phyloP scores from a whole-genome alignment of 1,140 invertebrate species.

The Heliconius nattereri region DNA sequence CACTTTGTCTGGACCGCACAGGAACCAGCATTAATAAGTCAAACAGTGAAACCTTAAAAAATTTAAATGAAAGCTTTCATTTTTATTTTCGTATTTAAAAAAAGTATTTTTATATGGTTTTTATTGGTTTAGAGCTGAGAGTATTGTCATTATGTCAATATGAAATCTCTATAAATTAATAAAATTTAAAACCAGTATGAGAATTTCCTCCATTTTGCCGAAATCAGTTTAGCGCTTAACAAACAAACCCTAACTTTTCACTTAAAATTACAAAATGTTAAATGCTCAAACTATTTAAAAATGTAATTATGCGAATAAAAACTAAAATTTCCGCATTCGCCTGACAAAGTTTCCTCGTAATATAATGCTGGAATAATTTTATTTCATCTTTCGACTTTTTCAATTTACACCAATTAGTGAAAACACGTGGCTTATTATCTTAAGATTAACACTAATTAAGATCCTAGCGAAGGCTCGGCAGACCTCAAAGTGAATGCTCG shows the following conservation, averaged over 20 bases:
- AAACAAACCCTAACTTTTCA: background rate
- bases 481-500: constrained; percentile 64
- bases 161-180: background rate
- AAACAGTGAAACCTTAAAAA: background rate
- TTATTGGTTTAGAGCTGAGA: too few species aligned
- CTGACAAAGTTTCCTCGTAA: constrained; percentile 16
- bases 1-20: background rate
- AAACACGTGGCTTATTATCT: constrained; percentile 73
- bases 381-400: constrained; percentile 51
- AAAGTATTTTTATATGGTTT: background rate
- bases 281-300: background rate
- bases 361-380: constrained; percentile 42
- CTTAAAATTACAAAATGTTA: background rate
- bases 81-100: background rate
- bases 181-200: background rate
- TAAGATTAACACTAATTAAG: constrained; percentile 75
- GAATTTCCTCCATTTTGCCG: background rate
- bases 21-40: constrained; percentile 5
- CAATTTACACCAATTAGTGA: constrained; percentile 69
- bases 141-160: too few species aligned
- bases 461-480: constrained; percentile 27
- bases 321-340: constrained; percentile 1
- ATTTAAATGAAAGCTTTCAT: background rate
- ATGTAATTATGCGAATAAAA: background rate
- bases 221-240: background rate